Evolutionary conservation across 2,797 vertebrate species (phyloP), one percentile per base, ranked within the genome.

Genomic region (Malurus splendens): DNA sequence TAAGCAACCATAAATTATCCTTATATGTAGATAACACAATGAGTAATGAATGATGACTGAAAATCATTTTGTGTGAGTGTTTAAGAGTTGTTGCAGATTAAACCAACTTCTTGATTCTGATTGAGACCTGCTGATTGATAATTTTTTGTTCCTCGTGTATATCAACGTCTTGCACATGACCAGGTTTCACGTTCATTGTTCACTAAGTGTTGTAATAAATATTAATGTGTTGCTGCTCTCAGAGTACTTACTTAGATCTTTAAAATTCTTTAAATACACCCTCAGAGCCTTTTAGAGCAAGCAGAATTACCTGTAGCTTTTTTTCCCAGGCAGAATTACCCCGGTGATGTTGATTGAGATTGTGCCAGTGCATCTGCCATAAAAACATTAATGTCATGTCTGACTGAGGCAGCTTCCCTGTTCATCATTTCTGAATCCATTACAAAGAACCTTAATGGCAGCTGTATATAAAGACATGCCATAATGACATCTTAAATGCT

Each of bases 401-500:
- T 95, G 85, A 93, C 57, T 73, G 86, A 90, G 85, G 85, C 51
- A 61, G 42, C 78, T 87, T 93, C 90, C 82, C 3, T 65, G 82
- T 47, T 95, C 92, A 70, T 91, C 12, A 71, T 76, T 87, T 74
- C 57, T 33, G 47, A 95, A 91, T 86, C 87, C 93, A 93, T 96
- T 94, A 90, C 66, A 65, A 90, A 93, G 79, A 36, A 36, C 41
- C 62, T 73, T 94, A 88, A 93, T 95, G 92, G 78, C 67, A 93
- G 83, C 78, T 93, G 68, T 86, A 61, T 81, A 91, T 87, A 84
- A 87, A 93, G 92, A 90, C 82, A 65, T 89, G 78, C 82, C 70
- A 76, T 91, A 93, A 75, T 96, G 93, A 94, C 94, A 95, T 93
- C 73, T 93, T 95, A 94, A 95, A 91, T 72, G 75, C 76, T 82